phyloP scores from a whole-genome alignment of 2,797 vertebrate species.

The Capromys pilorides region DNA sequence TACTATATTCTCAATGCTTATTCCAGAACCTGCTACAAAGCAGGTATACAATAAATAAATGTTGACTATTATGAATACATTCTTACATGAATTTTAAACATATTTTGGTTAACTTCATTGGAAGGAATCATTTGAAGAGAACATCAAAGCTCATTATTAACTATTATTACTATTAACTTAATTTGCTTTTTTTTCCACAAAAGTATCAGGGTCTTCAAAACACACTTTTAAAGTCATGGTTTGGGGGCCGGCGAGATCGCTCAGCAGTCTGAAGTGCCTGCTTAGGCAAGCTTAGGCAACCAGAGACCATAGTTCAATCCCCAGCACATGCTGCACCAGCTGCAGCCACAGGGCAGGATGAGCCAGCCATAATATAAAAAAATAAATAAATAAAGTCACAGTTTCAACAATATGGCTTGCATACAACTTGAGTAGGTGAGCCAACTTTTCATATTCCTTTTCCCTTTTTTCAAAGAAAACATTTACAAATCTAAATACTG shows the following conservation, averaged over 20 bases:
- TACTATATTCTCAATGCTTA: not conserved
- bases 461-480: constrained; percentile 49
- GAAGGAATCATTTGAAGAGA: constrained; percentile 39
- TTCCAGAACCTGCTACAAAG: not conserved
- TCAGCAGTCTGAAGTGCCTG: no score
- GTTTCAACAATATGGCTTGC: not conserved
- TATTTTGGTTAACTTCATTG: constrained; percentile 4
- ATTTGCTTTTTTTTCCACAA: not conserved
- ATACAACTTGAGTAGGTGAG: not conserved
- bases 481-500: not conserved
- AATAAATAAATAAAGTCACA: no score
- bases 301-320: no score
- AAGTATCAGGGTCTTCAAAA: constrained; percentile 1
- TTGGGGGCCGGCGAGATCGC: not conserved
- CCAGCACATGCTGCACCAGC: no score
- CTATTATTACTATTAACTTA: not conserved
- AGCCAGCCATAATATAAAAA: no score
- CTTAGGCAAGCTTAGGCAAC: no score
- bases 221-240: not conserved
- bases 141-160: not conserved
- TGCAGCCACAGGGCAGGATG: no score
- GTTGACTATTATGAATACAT: not conserved
- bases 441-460: not conserved
- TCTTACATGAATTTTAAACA: constrained; percentile 34
- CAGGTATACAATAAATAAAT: not conserved